Evolutionary conservation across 1,140 invertebrate species (phyloP).

Genomic region (Bilobella aurantiaca): DNA sequence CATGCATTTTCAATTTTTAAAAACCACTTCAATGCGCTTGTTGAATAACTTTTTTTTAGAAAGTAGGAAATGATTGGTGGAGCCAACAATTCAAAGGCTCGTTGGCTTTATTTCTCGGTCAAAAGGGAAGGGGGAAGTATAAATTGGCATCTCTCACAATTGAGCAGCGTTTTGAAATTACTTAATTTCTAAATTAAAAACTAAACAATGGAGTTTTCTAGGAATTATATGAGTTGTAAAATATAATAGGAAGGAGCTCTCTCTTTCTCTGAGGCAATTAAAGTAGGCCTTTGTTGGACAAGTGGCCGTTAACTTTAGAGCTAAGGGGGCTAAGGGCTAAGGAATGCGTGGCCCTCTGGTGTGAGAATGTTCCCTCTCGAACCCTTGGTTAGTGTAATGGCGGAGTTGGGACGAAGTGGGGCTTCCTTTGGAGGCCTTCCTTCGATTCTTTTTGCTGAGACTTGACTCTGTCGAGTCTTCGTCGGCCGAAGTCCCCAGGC

Average conservation of each 20-base stretch:
- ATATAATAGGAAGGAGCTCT: background rate
- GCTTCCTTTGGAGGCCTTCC: constrained; percentile 43
- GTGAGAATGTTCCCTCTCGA: constrained; percentile 37
- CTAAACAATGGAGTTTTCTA: too few species aligned
- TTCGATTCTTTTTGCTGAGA: constrained; percentile 51
- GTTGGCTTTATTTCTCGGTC: background rate
- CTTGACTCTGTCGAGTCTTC: constrained; percentile 60
- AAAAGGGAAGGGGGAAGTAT: background rate
- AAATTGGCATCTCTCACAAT: background rate
- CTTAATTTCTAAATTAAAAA: too few species aligned
- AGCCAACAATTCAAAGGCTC: too few species aligned
- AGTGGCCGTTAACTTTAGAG: background rate
- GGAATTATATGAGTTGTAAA: too few species aligned
- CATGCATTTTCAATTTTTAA: too few species aligned
- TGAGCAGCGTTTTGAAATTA: background rate
- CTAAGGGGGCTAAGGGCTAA: too few species aligned
- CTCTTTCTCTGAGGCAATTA: background rate
- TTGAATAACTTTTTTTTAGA: too few species aligned
- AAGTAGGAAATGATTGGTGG: too few species aligned
- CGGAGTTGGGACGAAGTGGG: constrained; percentile 38
- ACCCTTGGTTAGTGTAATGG: constrained; percentile 39
- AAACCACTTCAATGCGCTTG: too few species aligned
- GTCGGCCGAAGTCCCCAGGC: constrained; percentile 67
- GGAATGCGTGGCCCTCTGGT: too few species aligned
- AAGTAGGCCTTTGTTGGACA: background rate